Base-by-base conservation (phyloP, 2,888 invertebrate species). In the Vesta saturnalis region DNA sequence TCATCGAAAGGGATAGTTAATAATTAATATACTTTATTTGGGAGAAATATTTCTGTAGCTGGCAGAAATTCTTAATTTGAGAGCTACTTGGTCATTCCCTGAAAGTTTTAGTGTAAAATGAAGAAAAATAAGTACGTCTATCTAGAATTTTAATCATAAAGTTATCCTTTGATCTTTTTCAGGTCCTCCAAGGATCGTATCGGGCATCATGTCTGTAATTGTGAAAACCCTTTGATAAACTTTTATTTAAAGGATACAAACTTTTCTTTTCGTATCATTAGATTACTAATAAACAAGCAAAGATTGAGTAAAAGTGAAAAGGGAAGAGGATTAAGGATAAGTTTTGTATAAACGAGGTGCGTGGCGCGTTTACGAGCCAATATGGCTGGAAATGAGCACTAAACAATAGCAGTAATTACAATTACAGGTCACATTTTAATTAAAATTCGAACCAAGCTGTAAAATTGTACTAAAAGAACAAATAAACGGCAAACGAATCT, bases 401-500 rank as follows among this genome's bases (percentile, higher is more conserved):
- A 69, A 69, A 69, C 65, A 69, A 69, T 69, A 65, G 65, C 63
- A 23, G 67, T 60, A 70, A 70, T 70, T 70, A 66, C 70, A 72
- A 73, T 73, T 72, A 73, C 72, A 67, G 70, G 69, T 70, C 66
- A 70, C 70, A 73, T 73, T 73, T 73, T 73, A 73, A 73, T 73
- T 73, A 73, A 73, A 73, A 73, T 70, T 72, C 72, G 70, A 73
- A 73, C 72, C 69, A 69, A 66, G 64, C 70, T 58, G 69, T 72
- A 72, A 73, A 73, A 73, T 70, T 66, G 72, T 65, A 70, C 69
- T 72, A 73, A 72, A 69, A 67, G 70, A 70, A 70, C 67, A 70
- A 70, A 68, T 70, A 70, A 70, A 64, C 59, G 62, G 60, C 64
- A 72, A 73, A 70, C 69, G 73, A 74, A 74, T 74, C 74, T 76